A percentile compares a stretch with the other conserved stretches of the same genome.
Conservation (phyloP, 2,797 vertebrate genomes). For the Melanotaenia pygmaea region DNA sequence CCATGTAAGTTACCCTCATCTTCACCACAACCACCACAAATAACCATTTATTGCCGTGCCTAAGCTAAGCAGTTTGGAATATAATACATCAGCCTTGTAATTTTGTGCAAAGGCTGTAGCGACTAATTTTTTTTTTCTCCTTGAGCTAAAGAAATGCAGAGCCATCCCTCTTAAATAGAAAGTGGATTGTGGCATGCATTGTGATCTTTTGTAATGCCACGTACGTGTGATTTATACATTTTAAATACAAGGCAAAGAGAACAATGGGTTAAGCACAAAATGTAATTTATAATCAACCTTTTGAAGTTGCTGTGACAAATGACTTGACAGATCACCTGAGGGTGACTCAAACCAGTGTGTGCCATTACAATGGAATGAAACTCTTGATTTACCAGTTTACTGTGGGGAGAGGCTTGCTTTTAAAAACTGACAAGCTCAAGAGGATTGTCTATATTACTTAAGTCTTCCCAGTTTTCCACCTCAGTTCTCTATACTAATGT, state of each 20-base stretch:
- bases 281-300: background rate
- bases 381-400: constrained; percentile 48
- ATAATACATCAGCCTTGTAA: background rate
- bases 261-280: background rate
- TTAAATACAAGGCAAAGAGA: background rate
- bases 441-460: background rate
- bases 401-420: constrained; percentile 5
- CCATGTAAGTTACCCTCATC: background rate
- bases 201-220: background rate
- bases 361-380: constrained; percentile 40
- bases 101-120: background rate
- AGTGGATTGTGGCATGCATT: background rate
- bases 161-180: background rate
- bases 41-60: background rate
- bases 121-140: background rate
- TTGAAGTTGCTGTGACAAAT: constrained; percentile 16
- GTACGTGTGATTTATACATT: background rate
- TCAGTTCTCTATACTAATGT: background rate
- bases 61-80: constrained; percentile 1
- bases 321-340: constrained; percentile 22
- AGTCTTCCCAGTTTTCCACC: background rate
- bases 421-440: constrained; percentile 9
- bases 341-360: constrained; percentile 32
- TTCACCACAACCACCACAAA: background rate
- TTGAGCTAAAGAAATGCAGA: constrained; percentile 6